phyloP scores from a whole-genome alignment of 1,140 invertebrate genomes.

The Lethrus apterus region DNA sequence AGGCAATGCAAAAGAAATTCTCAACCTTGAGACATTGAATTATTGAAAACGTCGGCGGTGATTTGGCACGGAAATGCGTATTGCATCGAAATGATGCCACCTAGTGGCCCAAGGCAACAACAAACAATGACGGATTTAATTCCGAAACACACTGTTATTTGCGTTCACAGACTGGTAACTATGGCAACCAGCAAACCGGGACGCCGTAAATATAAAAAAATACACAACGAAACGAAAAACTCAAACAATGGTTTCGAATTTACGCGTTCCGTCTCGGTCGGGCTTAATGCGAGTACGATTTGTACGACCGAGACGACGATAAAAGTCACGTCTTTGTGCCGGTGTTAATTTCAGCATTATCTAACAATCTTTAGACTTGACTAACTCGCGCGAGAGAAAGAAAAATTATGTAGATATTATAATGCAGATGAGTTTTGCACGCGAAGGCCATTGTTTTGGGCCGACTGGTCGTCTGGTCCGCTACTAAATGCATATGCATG shows the following conservation, averaged over 20 bases:
- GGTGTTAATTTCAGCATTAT: constrained; percentile 41
- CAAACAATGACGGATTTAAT: constrained; percentile 20
- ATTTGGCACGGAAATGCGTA: too few relatives aligned
- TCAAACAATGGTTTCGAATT: constrained; percentile 22
- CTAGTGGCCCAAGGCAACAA: constrained; percentile 17
- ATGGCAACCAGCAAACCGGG: constrained; percentile 35
- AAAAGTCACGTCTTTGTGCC: constrained; percentile 19
- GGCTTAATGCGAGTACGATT: background rate
- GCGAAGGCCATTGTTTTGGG: constrained; percentile 29
- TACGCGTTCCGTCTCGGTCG: constrained; percentile 13
- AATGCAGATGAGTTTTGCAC: constrained; percentile 23
- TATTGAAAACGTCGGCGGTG: too few relatives aligned
- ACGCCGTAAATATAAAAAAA: constrained; percentile 34
- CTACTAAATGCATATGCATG: constrained; percentile 39
- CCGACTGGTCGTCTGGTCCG: constrained; percentile 22
- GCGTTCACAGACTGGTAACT: constrained; percentile 33
- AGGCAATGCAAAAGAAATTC: too few relatives aligned
- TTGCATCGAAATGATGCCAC: too few relatives aligned
- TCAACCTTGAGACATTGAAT: too few relatives aligned
- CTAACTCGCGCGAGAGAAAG: constrained; percentile 41
- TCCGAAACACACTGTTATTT: constrained; percentile 32
- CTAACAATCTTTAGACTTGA: constrained; percentile 41
- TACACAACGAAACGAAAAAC: constrained; percentile 25
- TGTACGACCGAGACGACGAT: constrained; percentile 20
- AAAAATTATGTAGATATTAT: constrained; percentile 38